Conservation (phyloP, 2,113 vertebrate genomes). For the Rhineura floridana region DNA sequence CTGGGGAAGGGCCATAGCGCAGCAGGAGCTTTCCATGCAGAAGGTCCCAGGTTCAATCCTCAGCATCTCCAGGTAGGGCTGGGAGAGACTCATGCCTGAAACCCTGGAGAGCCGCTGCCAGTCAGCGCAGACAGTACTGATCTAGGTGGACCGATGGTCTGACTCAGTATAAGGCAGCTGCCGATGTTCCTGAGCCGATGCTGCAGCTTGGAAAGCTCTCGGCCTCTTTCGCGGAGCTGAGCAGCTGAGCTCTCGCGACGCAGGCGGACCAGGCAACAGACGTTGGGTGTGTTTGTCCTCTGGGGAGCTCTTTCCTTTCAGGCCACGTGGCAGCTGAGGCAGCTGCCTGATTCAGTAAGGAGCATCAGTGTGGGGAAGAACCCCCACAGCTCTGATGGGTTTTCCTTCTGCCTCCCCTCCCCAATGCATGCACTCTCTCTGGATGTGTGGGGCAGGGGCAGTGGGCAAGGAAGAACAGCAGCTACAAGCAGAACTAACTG, state of each 20-base stretch:
- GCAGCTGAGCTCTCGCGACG: neutral
- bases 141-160: no score
- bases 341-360: conserved; percentile 57
- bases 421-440: neutral
- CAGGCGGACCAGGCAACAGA: conserved; percentile 11
- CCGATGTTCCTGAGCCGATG: neutral
- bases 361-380: neutral
- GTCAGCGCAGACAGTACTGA: no score
- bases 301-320: conserved; percentile 45
- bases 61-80: no score
- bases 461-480: neutral
- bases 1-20: neutral
- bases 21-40: neutral
- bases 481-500: neutral
- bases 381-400: neutral
- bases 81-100: no score
- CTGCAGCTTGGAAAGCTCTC: neutral
- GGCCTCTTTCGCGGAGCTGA: accelerated
- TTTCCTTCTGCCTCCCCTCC: neutral
- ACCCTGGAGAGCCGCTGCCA: no score
- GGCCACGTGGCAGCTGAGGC: conserved; percentile 5
- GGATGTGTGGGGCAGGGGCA: neutral
- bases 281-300: conserved; percentile 24
- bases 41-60: neutral
- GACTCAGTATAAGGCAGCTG: no score